Evolutionary conservation across 2,888 invertebrate species (phyloP).

Genomic region (Lithophane socia): DNA sequence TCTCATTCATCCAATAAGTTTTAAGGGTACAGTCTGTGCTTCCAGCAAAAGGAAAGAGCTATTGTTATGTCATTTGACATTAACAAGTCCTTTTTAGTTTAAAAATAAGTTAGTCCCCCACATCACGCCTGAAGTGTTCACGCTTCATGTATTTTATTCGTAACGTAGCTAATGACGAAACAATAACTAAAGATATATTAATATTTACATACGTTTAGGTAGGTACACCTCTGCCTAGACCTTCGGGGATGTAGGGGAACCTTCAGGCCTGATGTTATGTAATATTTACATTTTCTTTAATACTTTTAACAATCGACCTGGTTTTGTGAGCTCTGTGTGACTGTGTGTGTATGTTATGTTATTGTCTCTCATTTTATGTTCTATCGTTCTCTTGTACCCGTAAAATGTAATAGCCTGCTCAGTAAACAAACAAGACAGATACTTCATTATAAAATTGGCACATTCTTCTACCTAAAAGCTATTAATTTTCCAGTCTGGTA

Average conservation of each 20-base stretch:
- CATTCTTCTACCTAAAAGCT: neutral
- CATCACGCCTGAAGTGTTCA: conserved; percentile 21
- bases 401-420: conserved; percentile 2
- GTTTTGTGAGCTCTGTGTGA: neutral
- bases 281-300: neutral
- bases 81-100: conserved; percentile 11
- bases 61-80: conserved; percentile 22
- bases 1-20: conserved; percentile 25
- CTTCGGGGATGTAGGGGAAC: neutral
- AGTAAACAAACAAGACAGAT: neutral
- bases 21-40: too few species aligned
- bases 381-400: neutral
- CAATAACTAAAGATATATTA: neutral
- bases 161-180: neutral
- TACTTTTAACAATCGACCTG: neutral
- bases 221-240: neutral
- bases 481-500: neutral
- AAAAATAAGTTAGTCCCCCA: conserved; percentile 27
- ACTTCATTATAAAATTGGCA: neutral
- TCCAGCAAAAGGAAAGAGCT: neutral
- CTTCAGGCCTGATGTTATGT: neutral
- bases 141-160: conserved; percentile 14
- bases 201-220: neutral
- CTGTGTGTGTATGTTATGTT: neutral
- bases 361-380: neutral